These are phyloP conservation scores for Saccopteryx bilineata DNA, from an alignment of 2,113 vertebrate species.

Conservation along the genomic window DNA sequence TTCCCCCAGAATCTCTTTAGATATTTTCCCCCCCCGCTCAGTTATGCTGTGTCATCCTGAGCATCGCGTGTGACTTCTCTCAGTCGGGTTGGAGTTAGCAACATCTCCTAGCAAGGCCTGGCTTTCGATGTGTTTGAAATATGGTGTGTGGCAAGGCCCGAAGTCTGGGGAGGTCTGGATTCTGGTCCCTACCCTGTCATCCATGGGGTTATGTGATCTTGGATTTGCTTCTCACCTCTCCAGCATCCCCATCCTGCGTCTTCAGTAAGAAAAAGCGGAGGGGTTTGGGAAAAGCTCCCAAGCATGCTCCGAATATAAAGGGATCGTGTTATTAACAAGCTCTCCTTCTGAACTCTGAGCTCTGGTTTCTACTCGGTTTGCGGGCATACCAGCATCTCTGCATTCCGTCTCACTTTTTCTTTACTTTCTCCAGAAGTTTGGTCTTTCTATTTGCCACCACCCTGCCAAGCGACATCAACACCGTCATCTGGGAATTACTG, in stretches of 20 bases:
- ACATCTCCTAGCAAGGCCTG: neutral
- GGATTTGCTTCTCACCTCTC: neutral
- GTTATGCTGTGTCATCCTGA: neutral
- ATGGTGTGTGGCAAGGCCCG: neutral
- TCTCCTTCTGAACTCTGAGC: neutral
- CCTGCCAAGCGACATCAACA: slow-evolving; percentile 63
- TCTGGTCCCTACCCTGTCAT: slow-evolving; percentile 8
- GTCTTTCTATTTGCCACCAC: slow-evolving; percentile 68
- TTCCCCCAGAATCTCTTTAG: neutral
- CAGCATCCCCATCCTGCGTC: neutral
- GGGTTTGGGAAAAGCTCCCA: neutral
- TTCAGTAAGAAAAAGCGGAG: neutral
- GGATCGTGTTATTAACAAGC: neutral
- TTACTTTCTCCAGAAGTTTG: slow-evolving; percentile 61
- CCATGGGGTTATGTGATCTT: neutral
- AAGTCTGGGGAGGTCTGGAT: neutral
- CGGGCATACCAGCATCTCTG: neutral
- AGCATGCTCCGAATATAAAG: neutral
- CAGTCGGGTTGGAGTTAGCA: neutral
- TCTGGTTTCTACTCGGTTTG: neutral
- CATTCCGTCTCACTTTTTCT: neutral
- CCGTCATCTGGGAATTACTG: slow-evolving; percentile 80
- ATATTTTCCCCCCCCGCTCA: neutral
- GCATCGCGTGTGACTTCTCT: neutral
- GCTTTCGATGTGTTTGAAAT: neutral